Evolutionary conservation across 1,140 invertebrate genomes (phyloP).

Genomic region (Eurosta solidaginis): DNA sequence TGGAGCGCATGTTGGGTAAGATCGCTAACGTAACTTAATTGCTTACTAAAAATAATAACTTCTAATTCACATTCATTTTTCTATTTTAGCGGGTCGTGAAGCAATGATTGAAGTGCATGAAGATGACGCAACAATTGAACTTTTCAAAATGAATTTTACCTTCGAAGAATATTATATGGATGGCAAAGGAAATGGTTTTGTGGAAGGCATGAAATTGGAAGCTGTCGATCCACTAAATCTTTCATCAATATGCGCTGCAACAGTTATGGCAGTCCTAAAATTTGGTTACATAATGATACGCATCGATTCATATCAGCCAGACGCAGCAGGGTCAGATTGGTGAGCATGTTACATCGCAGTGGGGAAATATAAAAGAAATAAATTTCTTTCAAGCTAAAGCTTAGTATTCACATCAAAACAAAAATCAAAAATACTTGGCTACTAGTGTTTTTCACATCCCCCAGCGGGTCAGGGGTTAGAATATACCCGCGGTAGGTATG

Average conservation of each 20-base stretch:
- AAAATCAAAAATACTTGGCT: neutral
- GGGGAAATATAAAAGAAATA: neutral
- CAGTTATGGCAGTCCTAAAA: slow-evolving; percentile 89
- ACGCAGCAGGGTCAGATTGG: slow-evolving; percentile 86
- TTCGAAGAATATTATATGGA: slow-evolving; percentile 58
- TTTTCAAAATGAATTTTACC: slow-evolving; percentile 67
- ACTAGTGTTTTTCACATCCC: neutral
- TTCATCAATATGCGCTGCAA: slow-evolving; percentile 92
- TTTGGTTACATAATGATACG: slow-evolving; percentile 95
- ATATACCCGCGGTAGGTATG: no score
- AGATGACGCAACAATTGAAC: slow-evolving; percentile 76
- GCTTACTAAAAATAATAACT: neutral
- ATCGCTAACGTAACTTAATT: neutral
- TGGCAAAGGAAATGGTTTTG: slow-evolving; percentile 65
- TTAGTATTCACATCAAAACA: no score
- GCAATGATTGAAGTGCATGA: slow-evolving; percentile 60
- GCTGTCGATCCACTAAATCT: slow-evolving; percentile 95
- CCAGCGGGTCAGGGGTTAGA: no score
- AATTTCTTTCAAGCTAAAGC: neutral
- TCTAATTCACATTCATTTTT: neutral
- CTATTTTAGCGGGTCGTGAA: slow-evolving; percentile 50
- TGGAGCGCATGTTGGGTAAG: slow-evolving; percentile 66
- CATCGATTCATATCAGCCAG: slow-evolving; percentile 87
- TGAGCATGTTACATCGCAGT: slow-evolving; percentile 43
- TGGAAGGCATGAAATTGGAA: slow-evolving; percentile 93